Percentiles rank a stretch among this genome's conserved stretches.
phyloP scores from a whole-genome alignment of 2,888 invertebrate genomes.

The Bhutanitis thaidina region DNA sequence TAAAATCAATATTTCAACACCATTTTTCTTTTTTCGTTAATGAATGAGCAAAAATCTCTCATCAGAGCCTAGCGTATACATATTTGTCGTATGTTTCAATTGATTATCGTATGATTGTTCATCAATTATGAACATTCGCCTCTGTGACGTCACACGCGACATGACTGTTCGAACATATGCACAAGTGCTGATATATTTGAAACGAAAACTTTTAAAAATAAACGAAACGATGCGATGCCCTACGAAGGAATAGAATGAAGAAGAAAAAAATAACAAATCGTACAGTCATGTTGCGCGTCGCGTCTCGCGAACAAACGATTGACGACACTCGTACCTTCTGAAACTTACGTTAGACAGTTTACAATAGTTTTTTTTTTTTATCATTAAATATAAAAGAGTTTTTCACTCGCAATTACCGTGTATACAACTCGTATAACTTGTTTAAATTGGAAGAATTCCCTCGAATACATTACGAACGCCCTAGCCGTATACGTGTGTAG shows the following conservation, averaged over 20 bases:
- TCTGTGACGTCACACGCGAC: slow-evolving; percentile 25
- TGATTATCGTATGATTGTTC: slow-evolving; percentile 81
- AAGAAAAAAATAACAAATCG: background rate
- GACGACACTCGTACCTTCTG: slow-evolving; percentile 49
- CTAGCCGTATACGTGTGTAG: slow-evolving; percentile 89
- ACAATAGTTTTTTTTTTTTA: slow-evolving; percentile 71
- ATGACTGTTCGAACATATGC: slow-evolving; percentile 12
- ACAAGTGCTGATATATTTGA: background rate
- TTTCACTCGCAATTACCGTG: slow-evolving; percentile 69
- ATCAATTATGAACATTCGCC: slow-evolving; percentile 54
- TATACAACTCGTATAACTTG: slow-evolving; percentile 75
- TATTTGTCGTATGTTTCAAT: slow-evolving; percentile 82
- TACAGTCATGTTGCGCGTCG: slow-evolving; percentile 22
- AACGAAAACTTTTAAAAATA: background rate
- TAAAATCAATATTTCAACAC: slow-evolving; percentile 85
- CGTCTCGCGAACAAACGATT: slow-evolving; percentile 25
- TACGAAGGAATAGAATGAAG: slow-evolving; percentile 6
- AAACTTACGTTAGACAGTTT: slow-evolving; percentile 70
- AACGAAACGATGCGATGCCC: background rate
- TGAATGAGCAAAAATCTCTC: slow-evolving; percentile 83
- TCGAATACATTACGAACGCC: slow-evolving; percentile 55
- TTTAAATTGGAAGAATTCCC: slow-evolving; percentile 72
- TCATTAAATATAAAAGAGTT: slow-evolving; percentile 76
- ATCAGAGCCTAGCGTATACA: slow-evolving; percentile 88
- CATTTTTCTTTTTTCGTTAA: slow-evolving; percentile 62